Evolutionary conservation across 2,888 invertebrate species (phyloP), one percentile per base, ranked within the genome.

Genomic region (Opisthograptis luteolata): DNA sequence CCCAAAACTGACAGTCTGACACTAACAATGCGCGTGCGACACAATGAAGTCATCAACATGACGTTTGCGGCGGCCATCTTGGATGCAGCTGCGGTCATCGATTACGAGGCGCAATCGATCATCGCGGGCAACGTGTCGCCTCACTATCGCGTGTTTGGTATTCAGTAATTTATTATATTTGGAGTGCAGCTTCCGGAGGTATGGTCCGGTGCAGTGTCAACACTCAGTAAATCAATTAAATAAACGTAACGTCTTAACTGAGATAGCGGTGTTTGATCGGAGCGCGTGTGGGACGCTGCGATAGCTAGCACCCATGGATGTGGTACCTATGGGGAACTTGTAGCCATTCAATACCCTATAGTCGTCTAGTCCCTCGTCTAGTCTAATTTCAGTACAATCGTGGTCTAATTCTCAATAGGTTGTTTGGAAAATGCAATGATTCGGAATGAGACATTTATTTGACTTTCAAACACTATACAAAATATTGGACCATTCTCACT

Each of bases 211-310:
- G 44, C 78, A 70, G 59, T 75, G 85, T 87, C 86, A 84, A 86
- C 86, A 86, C 80, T 76, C 81, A 81, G 86, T 87, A 87, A 86
- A 87, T 87, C 87, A 85, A 87, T 87, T 87, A 87, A 66, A 75
- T 64, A 66, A 73, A 76, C 64, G 68, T 76, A 76, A 81, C 81
- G 77, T 84, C 79, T 79, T 68, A 66, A 67, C 72, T 61, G 40
- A 43, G 79, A 76, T 79, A 80, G 64, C 54, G 57, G 27, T 61
- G 64, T 63, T 66, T 63, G 66, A 46, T 58, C 49, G 35, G 20
- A 25, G 22, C 35, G 41, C 55, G 53, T 55, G 62, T 52, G 58
- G 55, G 60, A 58, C 52, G 56, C 28, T 14, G 19, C 28, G 37
- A 45, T 39, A 42, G 12, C 13, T n/a, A 4, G n/a, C 4, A n/a